A percentile compares a stretch with the other conserved stretches of the same genome.
Evolutionary conservation across 2,797 vertebrate species (phyloP).

Genomic region (Hippocampus kuda): DNA sequence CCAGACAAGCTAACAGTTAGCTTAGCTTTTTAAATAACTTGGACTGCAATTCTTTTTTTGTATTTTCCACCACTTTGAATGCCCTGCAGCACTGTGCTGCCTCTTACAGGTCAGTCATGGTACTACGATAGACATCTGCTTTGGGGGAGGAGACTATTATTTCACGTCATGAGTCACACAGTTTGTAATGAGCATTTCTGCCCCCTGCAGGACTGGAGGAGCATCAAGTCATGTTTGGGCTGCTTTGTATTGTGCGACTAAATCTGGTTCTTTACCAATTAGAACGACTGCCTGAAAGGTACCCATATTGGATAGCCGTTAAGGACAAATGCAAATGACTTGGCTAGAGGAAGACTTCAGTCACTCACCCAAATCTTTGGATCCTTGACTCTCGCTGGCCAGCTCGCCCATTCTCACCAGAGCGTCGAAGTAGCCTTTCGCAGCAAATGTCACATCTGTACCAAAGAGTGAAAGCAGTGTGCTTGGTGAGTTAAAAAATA

Average conservation of each 20-base stretch:
- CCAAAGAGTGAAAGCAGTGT: conserved; percentile 12
- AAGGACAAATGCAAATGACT: background rate
- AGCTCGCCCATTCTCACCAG: conserved; percentile 98
- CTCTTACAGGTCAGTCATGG: no score
- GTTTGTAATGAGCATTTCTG: background rate
- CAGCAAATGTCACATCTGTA: conserved; percentile 91
- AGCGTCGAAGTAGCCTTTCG: conserved; percentile 97
- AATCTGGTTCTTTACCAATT: background rate
- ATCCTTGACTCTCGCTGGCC: conserved; percentile 97
- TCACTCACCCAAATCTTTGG: conserved; percentile 93
- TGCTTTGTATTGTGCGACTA: background rate
- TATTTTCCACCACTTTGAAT: no score
- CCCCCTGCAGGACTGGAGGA: background rate
- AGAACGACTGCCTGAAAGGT: background rate
- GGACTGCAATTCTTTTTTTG: no score
- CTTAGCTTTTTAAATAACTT: no score
- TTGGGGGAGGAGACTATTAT: no score
- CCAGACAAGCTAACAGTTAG: no score
- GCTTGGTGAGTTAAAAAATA: background rate
- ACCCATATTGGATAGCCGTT: background rate
- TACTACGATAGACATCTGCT: no score
- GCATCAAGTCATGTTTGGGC: no score
- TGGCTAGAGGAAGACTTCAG: background rate
- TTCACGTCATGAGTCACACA: no score
- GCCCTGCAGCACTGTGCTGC: no score